Evolutionary conservation across 1,140 invertebrate species (phyloP).

Genomic region (Bombyx mori): ASM3026992v2 NC_085112.1:1425001-1425500

Average conservation of each 20-base stretch:
- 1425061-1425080: no score
- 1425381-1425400: no score
- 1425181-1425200: constrained; percentile 19
- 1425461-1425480: no score
- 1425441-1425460: no score
- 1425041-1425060: no score
- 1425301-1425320: constrained; percentile 10
- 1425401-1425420: no score
- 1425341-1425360: background rate
- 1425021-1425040: no score
- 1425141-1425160: constrained; percentile 18
- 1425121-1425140: constrained; percentile 28
- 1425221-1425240: constrained; percentile 26
- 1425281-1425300: constrained; percentile 30
- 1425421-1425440: no score
- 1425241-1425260: constrained; percentile 23
- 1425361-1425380: no score
- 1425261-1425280: constrained; percentile 32
- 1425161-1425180: constrained; percentile 25
- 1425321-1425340: constrained; percentile 1
- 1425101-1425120: constrained; percentile 21
- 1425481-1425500: no score
- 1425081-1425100: constrained; percentile 1
- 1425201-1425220: constrained; percentile 28
- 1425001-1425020: no score